A percentile compares a stretch with the other conserved stretches of the same genome.
phyloP scores from a whole-genome alignment of 1,140 invertebrate genomes.

The Drosophila albomicans region DNA sequence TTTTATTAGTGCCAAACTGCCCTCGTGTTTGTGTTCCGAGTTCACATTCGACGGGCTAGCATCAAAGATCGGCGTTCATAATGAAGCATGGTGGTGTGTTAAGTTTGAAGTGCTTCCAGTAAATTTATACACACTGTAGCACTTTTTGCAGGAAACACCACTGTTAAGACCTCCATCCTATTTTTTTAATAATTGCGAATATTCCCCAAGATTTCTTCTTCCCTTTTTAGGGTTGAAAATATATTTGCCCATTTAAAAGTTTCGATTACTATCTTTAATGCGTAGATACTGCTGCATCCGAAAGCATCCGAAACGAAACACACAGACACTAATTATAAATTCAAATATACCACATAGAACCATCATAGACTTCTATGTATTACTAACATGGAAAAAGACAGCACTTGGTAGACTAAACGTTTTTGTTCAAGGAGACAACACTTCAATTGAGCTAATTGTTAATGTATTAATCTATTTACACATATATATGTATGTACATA shows the following conservation, averaged over 20 bases:
- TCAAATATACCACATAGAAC: no score
- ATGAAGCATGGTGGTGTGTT: no score
- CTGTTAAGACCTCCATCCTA: neutral
- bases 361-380: no score
- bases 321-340: no score
- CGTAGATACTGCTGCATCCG: no score
- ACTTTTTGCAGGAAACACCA: neutral
- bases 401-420: no score
- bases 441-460: slow-evolving; percentile 5
- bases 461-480: slow-evolving; percentile 7
- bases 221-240: neutral
- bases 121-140: neutral
- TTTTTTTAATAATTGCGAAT: neutral
- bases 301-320: no score
- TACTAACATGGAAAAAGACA: no score
- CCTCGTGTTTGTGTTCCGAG: neutral
- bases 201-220: neutral
- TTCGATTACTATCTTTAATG: no score
- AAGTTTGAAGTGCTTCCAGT: neutral
- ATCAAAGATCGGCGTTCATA: no score
- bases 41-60: neutral
- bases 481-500: slow-evolving; percentile 7
- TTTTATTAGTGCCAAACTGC: slow-evolving; percentile 8
- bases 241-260: neutral
- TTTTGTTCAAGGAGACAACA: neutral